Evolutionary conservation across 2,888 invertebrate genomes (phyloP).

Genomic region (Mimachlamys varia): DNA sequence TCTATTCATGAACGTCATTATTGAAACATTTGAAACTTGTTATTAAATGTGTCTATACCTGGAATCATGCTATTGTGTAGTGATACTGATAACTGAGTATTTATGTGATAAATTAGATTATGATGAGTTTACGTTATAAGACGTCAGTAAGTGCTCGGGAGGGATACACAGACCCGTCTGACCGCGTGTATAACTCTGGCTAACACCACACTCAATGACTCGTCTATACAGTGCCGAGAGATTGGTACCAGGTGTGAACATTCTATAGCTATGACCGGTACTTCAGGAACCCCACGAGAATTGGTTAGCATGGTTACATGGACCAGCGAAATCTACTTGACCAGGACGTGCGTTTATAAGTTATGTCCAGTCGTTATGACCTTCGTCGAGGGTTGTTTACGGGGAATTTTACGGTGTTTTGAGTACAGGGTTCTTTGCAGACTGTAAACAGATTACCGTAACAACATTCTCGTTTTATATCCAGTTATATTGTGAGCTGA

Average conservation of each 20-base stretch:
- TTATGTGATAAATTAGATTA: too few species aligned
- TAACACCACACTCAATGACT: neutral
- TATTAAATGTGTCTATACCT: too few species aligned
- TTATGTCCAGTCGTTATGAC: neutral
- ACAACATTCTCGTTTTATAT: neutral
- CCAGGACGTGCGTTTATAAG: neutral
- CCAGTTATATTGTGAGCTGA: neutral
- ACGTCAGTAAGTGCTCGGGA: too few species aligned
- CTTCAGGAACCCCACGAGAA: neutral
- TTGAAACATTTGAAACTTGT: too few species aligned
- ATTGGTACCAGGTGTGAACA: neutral
- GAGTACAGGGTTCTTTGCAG: neutral
- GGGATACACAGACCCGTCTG: neutral
- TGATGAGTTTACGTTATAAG: too few species aligned
- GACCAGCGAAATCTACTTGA: neutral
- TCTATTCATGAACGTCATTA: too few species aligned
- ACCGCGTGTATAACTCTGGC: neutral
- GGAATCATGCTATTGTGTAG: too few species aligned
- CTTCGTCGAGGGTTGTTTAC: neutral
- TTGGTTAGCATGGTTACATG: neutral
- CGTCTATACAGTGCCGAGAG: neutral
- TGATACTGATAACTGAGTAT: too few species aligned
- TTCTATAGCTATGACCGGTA: neutral
- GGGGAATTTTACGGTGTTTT: neutral
- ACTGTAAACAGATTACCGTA: neutral